Base-by-base conservation (phyloP, 2,797 vertebrate species). In the Borostomias antarcticus region DNA sequence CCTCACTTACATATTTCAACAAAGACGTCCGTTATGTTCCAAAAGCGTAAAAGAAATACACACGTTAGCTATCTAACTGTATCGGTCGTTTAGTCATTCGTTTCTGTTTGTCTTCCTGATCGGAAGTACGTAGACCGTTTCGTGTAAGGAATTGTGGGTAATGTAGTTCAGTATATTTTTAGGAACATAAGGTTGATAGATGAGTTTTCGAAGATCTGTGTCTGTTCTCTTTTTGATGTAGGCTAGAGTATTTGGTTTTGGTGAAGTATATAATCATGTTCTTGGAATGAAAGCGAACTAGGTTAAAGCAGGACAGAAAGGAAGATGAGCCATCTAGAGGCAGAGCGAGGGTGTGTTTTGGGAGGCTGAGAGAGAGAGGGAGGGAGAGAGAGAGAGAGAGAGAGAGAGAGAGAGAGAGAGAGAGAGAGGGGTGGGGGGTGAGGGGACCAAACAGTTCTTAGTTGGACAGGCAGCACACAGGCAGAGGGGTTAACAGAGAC, bases 31-130 rank as follows among this genome's bases (percentile, higher is more conserved):
- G 10, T 1, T 59, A 8, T 40, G 32, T 0, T 7, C 54, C 47
- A 43, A 30, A 3, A 50, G n/a, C n/a, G n/a, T n/a, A n/a, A n/a
- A 58, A 54, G n/a, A 8, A 26, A 1, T 0, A 0, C 15, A 76
- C 58, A 79, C 37, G 74, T 70, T 75, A 33, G 79, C 52, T 52
- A 51, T 5, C 28, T 2, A 47, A 73, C 66, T 58, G n/a, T n/a
- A 45, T 45, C 19, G 58, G 40, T 66, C 30, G 57, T 25, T 11
- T n/a, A 65, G 11, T 73, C 40, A 50, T 81, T 80, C 82, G 74
- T 85, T 87, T 45, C 81, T 83, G 77, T 48, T 81, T 72, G 17
- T 84, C 80, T 86, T 88, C 80, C 78, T 69, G 1, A 64, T 67
- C 64, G 82, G 85, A 83, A 82, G 70, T 76, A 15, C 45, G 1